Percentiles rank a stretch among this genome's conserved stretches.
Evolutionary conservation across 2,888 invertebrate species (phyloP).

Genomic region (Hipparchia semele): DNA sequence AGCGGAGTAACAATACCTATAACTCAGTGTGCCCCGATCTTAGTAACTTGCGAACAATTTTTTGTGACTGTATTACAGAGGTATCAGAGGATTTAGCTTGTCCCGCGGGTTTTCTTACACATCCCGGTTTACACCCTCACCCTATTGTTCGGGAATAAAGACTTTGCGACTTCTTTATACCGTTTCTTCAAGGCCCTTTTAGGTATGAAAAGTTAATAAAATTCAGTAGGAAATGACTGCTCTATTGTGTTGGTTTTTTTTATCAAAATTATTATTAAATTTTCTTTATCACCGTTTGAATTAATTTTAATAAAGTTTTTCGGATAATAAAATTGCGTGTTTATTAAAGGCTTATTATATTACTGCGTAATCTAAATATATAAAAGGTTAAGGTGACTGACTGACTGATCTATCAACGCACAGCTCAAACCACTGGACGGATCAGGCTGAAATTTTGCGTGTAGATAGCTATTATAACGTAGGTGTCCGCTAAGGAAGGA

Average conservation of each 20-base stretch:
- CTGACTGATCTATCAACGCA: too few relatives aligned
- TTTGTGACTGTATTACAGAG: conserved; percentile 12
- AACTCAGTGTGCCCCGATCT: too few relatives aligned
- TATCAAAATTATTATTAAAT: conserved; percentile 11
- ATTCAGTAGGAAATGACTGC: conserved; percentile 10
- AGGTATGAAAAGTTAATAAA: conserved; percentile 31
- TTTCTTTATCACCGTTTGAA: not conserved
- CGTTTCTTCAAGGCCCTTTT: conserved; percentile 26
- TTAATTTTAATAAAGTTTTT: not conserved
- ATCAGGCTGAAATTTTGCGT: too few relatives aligned
- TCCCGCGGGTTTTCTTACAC: conserved; percentile 18
- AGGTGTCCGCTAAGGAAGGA: too few relatives aligned
- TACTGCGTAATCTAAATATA: too few relatives aligned
- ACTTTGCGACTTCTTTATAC: conserved; percentile 20
- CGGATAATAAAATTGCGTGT: too few relatives aligned
- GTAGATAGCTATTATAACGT: too few relatives aligned
- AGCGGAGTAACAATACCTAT: too few relatives aligned
- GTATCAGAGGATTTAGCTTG: conserved; percentile 18
- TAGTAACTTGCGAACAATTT: conserved; percentile 5
- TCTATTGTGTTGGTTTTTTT: conserved; percentile 14
- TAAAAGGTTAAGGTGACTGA: too few relatives aligned
- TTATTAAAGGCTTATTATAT: too few relatives aligned
- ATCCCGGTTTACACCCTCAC: conserved; percentile 19
- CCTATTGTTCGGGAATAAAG: conserved; percentile 20
- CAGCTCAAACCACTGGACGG: too few relatives aligned